Conservation (phyloP, 2,797 vertebrate genomes). For the Lacerta agilis region DNA sequence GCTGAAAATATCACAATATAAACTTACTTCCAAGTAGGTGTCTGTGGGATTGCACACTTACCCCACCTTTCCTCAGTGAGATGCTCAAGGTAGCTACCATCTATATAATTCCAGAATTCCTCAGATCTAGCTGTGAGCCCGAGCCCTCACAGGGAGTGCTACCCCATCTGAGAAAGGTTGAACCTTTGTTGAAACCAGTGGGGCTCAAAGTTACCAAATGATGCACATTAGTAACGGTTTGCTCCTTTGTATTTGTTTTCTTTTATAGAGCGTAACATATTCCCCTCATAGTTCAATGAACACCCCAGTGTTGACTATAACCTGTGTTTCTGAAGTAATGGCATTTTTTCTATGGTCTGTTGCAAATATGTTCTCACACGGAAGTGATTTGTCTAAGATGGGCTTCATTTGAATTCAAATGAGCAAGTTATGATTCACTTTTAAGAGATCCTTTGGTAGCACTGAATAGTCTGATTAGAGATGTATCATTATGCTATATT, state of each 20-base stretch:
- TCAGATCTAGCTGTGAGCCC: too few species aligned
- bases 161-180: too few species aligned
- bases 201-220: too few species aligned
- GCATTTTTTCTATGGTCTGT: conserved; percentile 56
- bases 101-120: too few species aligned
- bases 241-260: too few species aligned
- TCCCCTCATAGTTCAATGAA: conserved; percentile 42
- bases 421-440: conserved; percentile 64
- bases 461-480: conserved; percentile 70
- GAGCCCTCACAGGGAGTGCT: too few species aligned
- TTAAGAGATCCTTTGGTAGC: conserved; percentile 68
- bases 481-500: conserved; percentile 63
- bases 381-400: conserved; percentile 65
- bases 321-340: conserved; percentile 51
- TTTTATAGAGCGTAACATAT: too few species aligned
- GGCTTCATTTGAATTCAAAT: conserved; percentile 72
- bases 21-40: neutral
- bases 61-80: neutral
- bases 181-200: too few species aligned
- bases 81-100: too few species aligned
- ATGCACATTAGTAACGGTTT: too few species aligned
- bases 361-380: conserved; percentile 22
- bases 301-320: conserved; percentile 41
- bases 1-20: too few species aligned
- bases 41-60: neutral